Conservation (phyloP, 2,888 invertebrate genomes). For the Apotomis capreana region DNA sequence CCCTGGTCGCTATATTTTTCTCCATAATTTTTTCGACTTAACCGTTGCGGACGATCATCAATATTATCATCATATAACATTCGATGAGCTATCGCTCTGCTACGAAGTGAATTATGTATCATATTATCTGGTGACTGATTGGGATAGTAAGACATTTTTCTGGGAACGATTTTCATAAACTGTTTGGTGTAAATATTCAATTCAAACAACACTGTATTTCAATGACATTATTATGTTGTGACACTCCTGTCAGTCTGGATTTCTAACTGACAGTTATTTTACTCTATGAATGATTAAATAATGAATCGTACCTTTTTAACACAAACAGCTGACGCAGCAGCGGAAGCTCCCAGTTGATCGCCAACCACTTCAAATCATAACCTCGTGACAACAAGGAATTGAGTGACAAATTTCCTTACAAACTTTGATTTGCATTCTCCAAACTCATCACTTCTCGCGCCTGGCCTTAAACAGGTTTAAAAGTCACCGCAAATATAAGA, state of each 20-base stretch:
- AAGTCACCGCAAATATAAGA: conserved; percentile 48
- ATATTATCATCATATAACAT: conserved; percentile 46
- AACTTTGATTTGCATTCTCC: conserved; percentile 47
- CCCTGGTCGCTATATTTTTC: not conserved
- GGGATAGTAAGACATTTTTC: not conserved
- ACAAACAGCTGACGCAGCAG: conserved; percentile 71
- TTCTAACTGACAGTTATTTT: not conserved
- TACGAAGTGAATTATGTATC: not conserved
- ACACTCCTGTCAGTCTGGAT: not conserved
- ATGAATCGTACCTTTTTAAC: conserved; percentile 40
- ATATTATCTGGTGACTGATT: not conserved
- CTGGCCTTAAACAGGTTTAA: conserved; percentile 31
- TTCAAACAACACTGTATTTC: conserved; percentile 14
- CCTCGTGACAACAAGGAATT: conserved; percentile 79
- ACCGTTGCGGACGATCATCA: conserved; percentile 47
- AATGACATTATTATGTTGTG: not conserved
- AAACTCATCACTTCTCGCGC: conserved; percentile 37
- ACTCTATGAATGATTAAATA: conserved; percentile 18
- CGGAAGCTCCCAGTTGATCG: conserved; percentile 81
- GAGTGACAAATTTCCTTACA: conserved; percentile 78
- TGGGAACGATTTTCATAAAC: not conserved
- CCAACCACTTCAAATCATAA: conserved; percentile 82
- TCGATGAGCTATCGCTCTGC: not conserved
- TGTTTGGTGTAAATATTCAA: conserved; percentile 1
- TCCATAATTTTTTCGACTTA: conserved; percentile 49